Evolutionary conservation across 2,888 invertebrate species (phyloP), one percentile per base, ranked within the genome.

Genomic region (Buathra laborator): DNA sequence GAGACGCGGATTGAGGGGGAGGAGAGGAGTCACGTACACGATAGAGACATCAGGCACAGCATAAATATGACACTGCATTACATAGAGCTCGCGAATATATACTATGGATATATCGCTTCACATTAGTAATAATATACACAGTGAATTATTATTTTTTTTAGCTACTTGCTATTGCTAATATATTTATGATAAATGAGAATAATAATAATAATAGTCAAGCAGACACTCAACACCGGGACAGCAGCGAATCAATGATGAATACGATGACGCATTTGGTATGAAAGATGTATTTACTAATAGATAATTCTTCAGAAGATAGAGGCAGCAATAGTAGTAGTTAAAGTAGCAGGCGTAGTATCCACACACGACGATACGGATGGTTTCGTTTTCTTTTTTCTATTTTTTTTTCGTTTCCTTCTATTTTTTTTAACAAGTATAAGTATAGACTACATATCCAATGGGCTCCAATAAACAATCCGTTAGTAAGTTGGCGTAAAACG

Each of bases 41-140:
- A 84, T 84, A 86, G 75, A 86, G 53, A 86, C 85, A 82, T 75
- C 79, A 88, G 88, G 88, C 88, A 88, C 86, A 88, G 86, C 87
- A 88, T 87, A 85, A 86, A 86, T 84, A 86, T 88, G 84, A 88
- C 88, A 88, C 87, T 86, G 86, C 88, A 87, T 81, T 86, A 87
- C 88, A 88, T 83, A 79, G 87, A 88, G 85, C 86, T 87, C 66
- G 77, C 78, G 68, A 19, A 83, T 80, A 66, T 83, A 67, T 81
- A 70, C 48, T 37, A 74, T 80, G 66, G 64, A 75, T 76, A 71
- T 56, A 77, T 78, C 67, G 72, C 66, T 74, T 78, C 59, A 70
- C 82, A 71, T 32, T 78, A 59, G 37, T 46, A 53, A 10, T 62
- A 43, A 51, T 51, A 64, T 66, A 64, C 62, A 66, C 48, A 44